These are phyloP conservation scores for Brachyrhaphis roseni DNA, from an alignment of 2,797 vertebrate genomes.

Conservation along the genomic window DNA sequence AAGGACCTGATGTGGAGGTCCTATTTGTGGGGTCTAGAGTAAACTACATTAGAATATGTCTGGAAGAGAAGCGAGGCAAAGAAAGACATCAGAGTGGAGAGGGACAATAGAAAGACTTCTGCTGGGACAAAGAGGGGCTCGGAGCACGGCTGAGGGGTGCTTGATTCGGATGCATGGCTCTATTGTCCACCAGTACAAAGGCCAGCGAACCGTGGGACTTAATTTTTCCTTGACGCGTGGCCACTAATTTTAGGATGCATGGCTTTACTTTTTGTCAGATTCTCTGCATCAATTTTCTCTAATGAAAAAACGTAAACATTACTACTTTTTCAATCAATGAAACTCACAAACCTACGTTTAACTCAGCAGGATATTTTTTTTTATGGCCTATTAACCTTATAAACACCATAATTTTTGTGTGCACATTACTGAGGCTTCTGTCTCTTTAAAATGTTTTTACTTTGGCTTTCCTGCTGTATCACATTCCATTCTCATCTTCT, in stretches of 20 bases:
- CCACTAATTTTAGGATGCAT: conserved; percentile 72
- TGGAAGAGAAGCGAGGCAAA: conserved; percentile 50
- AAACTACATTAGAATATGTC: conserved; percentile 47
- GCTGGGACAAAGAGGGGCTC: conserved; percentile 72
- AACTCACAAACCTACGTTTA: neutral
- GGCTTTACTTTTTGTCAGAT: conserved; percentile 56
- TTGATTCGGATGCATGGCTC: conserved; percentile 75
- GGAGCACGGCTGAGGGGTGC: conserved; percentile 69
- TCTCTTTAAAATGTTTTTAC: neutral
- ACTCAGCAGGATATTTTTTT: neutral
- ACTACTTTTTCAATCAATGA: neutral
- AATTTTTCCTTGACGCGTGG: conserved; percentile 73
- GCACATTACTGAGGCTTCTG: neutral
- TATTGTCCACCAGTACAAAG: conserved; percentile 81
- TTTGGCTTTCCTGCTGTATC: neutral
- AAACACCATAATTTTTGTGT: neutral
- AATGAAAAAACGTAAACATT: neutral
- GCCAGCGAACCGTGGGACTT: conserved; percentile 73
- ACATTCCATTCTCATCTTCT: neutral
- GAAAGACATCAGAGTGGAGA: conserved; percentile 72
- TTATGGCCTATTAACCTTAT: neutral
- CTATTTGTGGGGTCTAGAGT: conserved; percentile 28
- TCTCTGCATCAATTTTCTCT: conserved; percentile 37
- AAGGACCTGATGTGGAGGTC: conserved; percentile 3
- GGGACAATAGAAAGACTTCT: conserved; percentile 62